Evolutionary conservation across 2,113 vertebrate genomes (phyloP), one percentile per base, ranked within the genome.

Genomic region (Cnemophilus loriae): DNA sequence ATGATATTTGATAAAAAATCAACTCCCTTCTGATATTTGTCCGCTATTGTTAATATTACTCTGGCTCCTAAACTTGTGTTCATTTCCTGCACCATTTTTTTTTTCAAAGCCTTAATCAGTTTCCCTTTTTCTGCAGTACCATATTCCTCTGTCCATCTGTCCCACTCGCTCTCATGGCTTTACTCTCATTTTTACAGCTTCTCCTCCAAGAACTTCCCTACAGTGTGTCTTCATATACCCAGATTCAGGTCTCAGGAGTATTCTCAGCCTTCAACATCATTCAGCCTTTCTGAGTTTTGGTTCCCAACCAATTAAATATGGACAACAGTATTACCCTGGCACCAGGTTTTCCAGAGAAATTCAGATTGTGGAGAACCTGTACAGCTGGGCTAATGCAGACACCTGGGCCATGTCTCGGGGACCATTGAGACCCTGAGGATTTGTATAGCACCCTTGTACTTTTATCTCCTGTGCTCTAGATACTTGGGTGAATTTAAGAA

Each of bases 351-450:
- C 32, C 33, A 77, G 39, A 50, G 39, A 30, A 84, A 42, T 50
- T 11, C 24, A 57, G 37, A 16, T 1, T 42, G 9, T 63, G 35
- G 4, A 50, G 10, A 83, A 7, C 42, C 11, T 3, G 1, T 41
- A 23, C 18, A 37, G 13, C 0, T 0, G 13, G 46, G 11, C 22
- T 73, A 33, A 44, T 11, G 7, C 4, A 35, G 16, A 41, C 4
- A 24, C 9, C 20, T 46, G 27, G 15, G 10, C n/a, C 42, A 6
- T 1, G 12, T 10, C 41, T 92, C 0, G 0, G 6, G 24, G 19
- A 35, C 5, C 26, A 60, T 41, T 8, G 50, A 69, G 28, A 57
- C 8, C 13, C 27, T 27, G n/a, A 47, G 24, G 32, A 28, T 71
- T 33, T 61, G 22, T 32, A 13, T 11, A 69, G 18, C 20, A 33